phyloP scores from a whole-genome alignment of 2,888 invertebrate genomes.

The Drosophila tripunctata region DNA sequence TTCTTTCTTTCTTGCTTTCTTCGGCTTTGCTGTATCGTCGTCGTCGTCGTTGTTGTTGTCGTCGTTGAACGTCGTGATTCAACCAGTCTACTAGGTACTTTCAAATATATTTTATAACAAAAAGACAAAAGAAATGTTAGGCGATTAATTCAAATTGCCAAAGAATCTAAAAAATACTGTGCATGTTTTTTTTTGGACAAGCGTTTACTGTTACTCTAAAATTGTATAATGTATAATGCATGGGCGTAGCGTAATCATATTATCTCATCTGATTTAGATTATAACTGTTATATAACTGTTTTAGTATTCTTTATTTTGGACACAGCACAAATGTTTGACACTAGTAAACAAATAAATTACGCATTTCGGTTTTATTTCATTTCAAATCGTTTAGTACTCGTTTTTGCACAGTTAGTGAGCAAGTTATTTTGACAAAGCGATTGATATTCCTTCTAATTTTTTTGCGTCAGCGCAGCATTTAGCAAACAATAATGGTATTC shows the following conservation, averaged over 20 bases:
- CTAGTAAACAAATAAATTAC: not conserved
- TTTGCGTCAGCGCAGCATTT: too few species aligned
- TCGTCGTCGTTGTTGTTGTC: not conserved
- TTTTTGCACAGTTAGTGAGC: not conserved
- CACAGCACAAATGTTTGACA: not conserved
- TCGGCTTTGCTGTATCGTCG: not conserved
- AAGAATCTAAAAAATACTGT: not conserved
- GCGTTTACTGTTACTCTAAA: not conserved
- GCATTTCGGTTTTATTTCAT: not conserved
- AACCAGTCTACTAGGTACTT: slow-evolving; percentile 10
- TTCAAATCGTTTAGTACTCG: too few species aligned
- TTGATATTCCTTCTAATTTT: too few species aligned
- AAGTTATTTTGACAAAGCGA: too few species aligned
- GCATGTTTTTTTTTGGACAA: not conserved
- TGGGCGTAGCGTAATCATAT: not conserved
- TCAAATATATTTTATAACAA: slow-evolving; percentile 7
- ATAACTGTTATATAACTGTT: not conserved
- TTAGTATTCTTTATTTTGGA: not conserved
- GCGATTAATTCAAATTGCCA: slow-evolving; percentile 9
- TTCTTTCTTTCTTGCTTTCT: not conserved
- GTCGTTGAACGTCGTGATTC: not conserved
- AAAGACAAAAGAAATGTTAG: slow-evolving; percentile 2
- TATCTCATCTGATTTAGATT: not conserved
- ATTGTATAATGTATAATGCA: not conserved
- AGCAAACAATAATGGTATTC: not conserved